These are phyloP conservation scores for Prosopocoilus inquinatus DNA, from an alignment of 2,888 invertebrate species.

Conservation along the genomic window DNA sequence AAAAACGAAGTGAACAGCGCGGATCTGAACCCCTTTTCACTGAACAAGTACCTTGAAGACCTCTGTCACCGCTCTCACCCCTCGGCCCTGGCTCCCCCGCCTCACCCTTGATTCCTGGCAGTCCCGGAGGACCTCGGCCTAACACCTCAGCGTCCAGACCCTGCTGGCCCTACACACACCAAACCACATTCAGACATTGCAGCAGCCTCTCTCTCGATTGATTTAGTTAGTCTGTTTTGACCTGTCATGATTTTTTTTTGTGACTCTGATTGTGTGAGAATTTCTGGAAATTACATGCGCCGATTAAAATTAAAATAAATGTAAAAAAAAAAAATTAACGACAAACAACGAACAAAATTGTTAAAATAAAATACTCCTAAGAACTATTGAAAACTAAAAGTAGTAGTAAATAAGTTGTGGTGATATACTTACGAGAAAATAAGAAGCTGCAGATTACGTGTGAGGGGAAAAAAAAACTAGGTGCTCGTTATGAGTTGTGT, in stretches of 20 bases:
- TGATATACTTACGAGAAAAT: conserved; percentile 24
- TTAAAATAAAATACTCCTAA: too few relatives aligned
- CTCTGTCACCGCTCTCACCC: conserved; percentile 53
- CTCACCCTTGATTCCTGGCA: conserved; percentile 60
- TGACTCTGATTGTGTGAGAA: too few relatives aligned
- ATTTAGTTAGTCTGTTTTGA: background rate
- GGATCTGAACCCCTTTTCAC: background rate
- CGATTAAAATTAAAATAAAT: conserved; percentile 1
- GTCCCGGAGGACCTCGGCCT: conserved; percentile 65
- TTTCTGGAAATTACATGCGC: too few relatives aligned
- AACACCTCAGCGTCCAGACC: conserved; percentile 58
- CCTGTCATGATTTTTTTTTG: background rate
- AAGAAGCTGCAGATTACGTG: conserved; percentile 23
- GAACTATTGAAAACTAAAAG: conserved; percentile 13
- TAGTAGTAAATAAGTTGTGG: conserved; percentile 14
- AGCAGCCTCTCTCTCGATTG: conserved; percentile 12
- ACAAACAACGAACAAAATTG: conserved; percentile 4
- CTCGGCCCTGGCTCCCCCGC: conserved; percentile 55
- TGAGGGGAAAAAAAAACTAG: conserved; percentile 15
- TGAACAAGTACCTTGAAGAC: conserved; percentile 50
- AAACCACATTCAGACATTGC: conserved; percentile 42
- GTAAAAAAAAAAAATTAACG: conserved; percentile 7
- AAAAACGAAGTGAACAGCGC: background rate
- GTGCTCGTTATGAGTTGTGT: conserved; percentile 22
- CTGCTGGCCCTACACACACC: conserved; percentile 55